Evolutionary conservation across 2,797 vertebrate species (phyloP).

Genomic region (Lepidocolaptes lacrymiger): DNA sequence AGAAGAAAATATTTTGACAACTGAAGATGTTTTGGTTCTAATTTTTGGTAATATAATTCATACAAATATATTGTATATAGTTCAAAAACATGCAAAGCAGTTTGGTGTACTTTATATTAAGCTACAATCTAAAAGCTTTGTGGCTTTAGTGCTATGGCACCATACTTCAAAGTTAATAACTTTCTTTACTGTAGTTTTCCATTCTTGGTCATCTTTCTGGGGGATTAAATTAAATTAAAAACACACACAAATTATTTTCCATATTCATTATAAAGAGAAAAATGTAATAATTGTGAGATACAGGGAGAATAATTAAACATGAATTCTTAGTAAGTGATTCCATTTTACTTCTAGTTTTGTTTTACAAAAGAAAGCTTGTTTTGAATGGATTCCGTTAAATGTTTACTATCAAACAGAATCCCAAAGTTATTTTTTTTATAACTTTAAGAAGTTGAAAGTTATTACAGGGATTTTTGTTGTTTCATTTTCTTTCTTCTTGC

Average conservation of each 20-base stretch:
- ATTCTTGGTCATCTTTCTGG: not conserved
- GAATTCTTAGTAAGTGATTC: not conserved
- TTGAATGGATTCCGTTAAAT: not conserved
- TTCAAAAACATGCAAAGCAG: not conserved
- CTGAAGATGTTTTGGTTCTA: not conserved
- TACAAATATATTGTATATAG: not conserved
- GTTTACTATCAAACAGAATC: not conserved
- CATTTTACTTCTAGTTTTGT: not conserved
- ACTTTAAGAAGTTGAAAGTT: not conserved
- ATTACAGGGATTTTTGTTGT: not conserved
- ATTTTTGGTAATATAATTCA: not conserved
- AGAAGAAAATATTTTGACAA: not conserved
- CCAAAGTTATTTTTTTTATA: not conserved
- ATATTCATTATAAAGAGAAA: not conserved
- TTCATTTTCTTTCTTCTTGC: conserved; percentile 19
- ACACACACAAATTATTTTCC: not conserved
- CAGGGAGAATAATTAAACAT: not conserved
- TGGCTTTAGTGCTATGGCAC: not conserved
- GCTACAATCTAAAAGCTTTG: not conserved
- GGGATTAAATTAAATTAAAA: not conserved
- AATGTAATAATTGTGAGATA: not conserved
- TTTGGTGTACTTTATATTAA: not conserved
- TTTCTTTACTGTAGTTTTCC: not conserved
- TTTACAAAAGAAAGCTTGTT: not conserved
- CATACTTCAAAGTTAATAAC: not conserved